Conservation (phyloP, 2,797 vertebrate species). For the Leptatherina wallacei region DNA sequence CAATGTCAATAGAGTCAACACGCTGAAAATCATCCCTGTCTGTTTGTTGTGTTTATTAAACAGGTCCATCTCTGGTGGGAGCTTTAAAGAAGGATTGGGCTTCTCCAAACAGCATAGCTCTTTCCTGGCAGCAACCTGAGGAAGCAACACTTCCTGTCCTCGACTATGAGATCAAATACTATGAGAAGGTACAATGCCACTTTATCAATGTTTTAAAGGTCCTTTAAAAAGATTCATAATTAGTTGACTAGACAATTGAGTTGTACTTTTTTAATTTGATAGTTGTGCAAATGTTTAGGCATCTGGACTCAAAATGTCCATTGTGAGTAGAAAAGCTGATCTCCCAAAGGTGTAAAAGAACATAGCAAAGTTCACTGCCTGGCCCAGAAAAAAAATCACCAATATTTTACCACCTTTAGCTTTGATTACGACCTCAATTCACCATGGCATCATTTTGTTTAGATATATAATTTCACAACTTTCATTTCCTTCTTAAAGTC, state of each 20-base stretch:
- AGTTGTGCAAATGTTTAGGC: no score
- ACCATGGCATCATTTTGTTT: not conserved
- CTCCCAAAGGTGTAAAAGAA: not conserved
- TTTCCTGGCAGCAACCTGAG: conserved; percentile 95
- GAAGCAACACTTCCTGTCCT: conserved; percentile 87
- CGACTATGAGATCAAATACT: conserved; percentile 98
- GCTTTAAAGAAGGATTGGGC: conserved; percentile 96
- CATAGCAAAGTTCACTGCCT: not conserved
- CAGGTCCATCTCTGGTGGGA: conserved; percentile 92
- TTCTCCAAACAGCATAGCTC: conserved; percentile 94
- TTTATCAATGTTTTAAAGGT: not conserved
- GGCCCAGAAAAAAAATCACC: not conserved
- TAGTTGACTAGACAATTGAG: conserved; percentile 9
- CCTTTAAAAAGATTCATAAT: not conserved
- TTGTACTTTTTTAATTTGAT: not conserved
- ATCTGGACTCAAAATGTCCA: not conserved
- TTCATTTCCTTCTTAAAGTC: not conserved
- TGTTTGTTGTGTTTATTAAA: conserved; percentile 59
- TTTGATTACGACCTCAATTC: not conserved
- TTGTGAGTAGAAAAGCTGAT: not conserved
- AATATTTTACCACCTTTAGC: not conserved
- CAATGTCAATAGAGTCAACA: conserved; percentile 7
- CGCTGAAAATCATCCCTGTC: conserved; percentile 4
- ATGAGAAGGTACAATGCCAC: conserved; percentile 88
- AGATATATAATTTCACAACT: not conserved